Percentiles rank a stretch among this genome's conserved stretches.
Conservation (phyloP, 2,113 vertebrate species). For the Corythornis cristatus region DNA sequence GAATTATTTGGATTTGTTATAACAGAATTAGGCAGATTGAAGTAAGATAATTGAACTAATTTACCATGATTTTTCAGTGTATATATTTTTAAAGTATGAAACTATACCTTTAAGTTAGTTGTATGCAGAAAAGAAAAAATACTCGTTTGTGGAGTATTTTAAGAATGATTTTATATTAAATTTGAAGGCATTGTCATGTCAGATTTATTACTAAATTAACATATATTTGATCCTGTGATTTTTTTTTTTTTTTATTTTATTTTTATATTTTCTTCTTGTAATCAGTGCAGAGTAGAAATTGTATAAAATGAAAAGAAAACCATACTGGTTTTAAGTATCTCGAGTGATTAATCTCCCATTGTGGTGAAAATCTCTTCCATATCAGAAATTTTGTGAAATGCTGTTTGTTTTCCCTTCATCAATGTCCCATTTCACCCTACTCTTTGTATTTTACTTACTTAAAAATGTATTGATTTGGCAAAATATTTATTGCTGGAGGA, state of each 20-base stretch:
- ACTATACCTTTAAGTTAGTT: neutral
- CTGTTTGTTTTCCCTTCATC: neutral
- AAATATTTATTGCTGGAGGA: neutral
- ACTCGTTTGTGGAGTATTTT: neutral
- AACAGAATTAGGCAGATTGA: neutral
- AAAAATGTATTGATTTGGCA: neutral
- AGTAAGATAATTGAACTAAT: neutral
- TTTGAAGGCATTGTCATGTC: neutral
- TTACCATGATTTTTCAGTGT: neutral
- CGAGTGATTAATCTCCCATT: neutral
- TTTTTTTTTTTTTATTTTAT: neutral
- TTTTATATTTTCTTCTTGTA: neutral
- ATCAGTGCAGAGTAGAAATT: neutral
- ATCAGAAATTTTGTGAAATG: neutral
- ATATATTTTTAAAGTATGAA: neutral
- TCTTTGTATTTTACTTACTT: neutral
- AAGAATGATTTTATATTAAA: neutral
- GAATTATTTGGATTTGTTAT: neutral
- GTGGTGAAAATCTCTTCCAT: neutral
- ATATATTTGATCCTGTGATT: neutral
- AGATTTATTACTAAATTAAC: neutral
- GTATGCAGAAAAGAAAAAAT: neutral
- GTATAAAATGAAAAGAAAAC: neutral
- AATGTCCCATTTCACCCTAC: neutral
- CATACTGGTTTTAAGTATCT: neutral